phyloP scores from a whole-genome alignment of 2,113 vertebrate species.

The Cebidichthys violaceus region DNA sequence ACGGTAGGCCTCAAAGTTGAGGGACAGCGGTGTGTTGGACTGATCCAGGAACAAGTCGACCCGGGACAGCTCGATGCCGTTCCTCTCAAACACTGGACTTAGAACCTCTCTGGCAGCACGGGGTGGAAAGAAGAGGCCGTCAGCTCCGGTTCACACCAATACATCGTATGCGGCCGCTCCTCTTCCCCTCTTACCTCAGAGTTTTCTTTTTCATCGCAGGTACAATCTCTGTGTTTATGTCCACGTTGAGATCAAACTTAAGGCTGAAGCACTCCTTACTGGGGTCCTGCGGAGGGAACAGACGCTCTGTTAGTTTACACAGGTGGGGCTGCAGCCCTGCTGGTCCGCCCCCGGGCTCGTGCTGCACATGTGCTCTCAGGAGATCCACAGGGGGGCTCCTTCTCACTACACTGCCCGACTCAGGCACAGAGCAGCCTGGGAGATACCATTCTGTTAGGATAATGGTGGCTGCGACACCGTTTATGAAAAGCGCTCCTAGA shows the following conservation, averaged over 20 bases:
- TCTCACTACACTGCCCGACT: constrained; percentile 20
- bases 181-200: constrained; percentile 83
- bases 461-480: not conserved
- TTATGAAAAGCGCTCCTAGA: not conserved
- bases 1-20: constrained; percentile 93
- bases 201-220: constrained; percentile 96
- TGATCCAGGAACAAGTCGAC: constrained; percentile 96
- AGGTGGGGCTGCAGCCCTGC: constrained; percentile 27
- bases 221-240: constrained; percentile 91
- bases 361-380: constrained; percentile 36
- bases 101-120: constrained; percentile 88
- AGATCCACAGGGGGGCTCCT: constrained; percentile 69
- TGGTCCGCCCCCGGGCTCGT: not conserved
- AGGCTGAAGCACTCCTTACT: constrained; percentile 97
- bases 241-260: constrained; percentile 92
- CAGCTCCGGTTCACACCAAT: not conserved
- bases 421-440: constrained; percentile 7
- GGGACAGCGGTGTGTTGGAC: constrained; percentile 94
- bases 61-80: constrained; percentile 87
- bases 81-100: constrained; percentile 93
- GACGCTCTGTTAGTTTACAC: constrained; percentile 46
- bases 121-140: not conserved
- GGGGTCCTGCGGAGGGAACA: constrained; percentile 87
- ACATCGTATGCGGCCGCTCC: fast-evolving
- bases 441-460: not conserved